Evolutionary conservation across 1,140 invertebrate genomes (phyloP).

Genomic region (Megalopta genalis): DNA sequence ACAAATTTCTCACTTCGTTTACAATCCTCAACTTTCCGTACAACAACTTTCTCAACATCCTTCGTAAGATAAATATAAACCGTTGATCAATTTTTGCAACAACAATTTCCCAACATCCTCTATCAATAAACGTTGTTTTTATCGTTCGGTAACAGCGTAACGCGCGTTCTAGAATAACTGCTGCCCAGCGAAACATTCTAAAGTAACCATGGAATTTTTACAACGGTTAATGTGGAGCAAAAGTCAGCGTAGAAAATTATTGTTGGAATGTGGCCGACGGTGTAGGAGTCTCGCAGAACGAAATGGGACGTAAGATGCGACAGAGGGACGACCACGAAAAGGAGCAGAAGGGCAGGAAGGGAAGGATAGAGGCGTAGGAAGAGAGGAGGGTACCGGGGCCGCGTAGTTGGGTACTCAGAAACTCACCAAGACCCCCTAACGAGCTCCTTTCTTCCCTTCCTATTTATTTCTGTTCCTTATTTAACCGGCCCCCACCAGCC

Average conservation of each 20-base stretch:
- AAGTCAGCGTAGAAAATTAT: slow-evolving; percentile 69
- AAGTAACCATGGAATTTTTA: too few relatives aligned
- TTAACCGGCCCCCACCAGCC: slow-evolving; percentile 73
- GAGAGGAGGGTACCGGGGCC: slow-evolving; percentile 64
- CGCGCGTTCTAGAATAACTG: too few relatives aligned
- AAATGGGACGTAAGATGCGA: slow-evolving; percentile 34
- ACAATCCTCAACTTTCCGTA: too few relatives aligned
- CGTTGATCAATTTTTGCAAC: too few relatives aligned
- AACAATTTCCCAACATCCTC: too few relatives aligned
- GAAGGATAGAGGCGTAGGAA: slow-evolving; percentile 52
- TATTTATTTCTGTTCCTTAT: slow-evolving; percentile 80
- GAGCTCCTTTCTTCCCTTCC: slow-evolving; percentile 79
- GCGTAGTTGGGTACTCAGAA: slow-evolving; percentile 76
- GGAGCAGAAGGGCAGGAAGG: slow-evolving; percentile 14
- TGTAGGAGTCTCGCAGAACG: slow-evolving; percentile 7
- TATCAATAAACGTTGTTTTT: too few relatives aligned
- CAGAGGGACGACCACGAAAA: slow-evolving; percentile 52
- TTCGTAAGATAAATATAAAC: too few relatives aligned
- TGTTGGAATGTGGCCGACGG: slow-evolving; percentile 56
- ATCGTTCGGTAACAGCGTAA: too few relatives aligned
- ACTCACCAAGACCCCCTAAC: slow-evolving; percentile 78
- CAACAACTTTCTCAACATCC: too few relatives aligned
- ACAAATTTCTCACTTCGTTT: too few relatives aligned
- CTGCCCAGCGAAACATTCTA: background rate
- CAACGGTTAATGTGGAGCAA: slow-evolving; percentile 44